A percentile compares a stretch with the other conserved stretches of the same genome.
phyloP scores from a whole-genome alignment of 2,888 invertebrate genomes.

The Eupelmus urozonus region DNA sequence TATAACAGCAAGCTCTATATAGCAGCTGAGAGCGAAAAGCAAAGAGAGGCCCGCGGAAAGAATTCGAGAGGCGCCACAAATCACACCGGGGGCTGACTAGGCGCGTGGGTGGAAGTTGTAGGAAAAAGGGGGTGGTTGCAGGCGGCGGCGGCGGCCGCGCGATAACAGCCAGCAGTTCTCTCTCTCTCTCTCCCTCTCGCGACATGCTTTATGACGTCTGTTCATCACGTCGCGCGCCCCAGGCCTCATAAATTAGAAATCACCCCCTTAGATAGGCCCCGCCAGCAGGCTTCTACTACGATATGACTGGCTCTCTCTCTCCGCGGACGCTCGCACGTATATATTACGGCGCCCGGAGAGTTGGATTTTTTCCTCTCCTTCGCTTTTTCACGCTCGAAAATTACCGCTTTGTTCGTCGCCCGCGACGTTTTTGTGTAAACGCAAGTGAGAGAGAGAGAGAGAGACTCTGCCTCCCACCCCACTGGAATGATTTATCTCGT shows the following conservation, averaged over 20 bases:
- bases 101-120: constrained; percentile 54
- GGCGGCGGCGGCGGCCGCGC: neutral
- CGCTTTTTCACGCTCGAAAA: constrained; percentile 53
- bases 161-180: constrained; percentile 22
- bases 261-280: constrained; percentile 74
- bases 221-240: constrained; percentile 78
- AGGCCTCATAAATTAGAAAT: constrained; percentile 78
- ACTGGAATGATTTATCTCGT: constrained; percentile 58
- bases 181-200: too few species aligned
- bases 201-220: constrained; percentile 79
- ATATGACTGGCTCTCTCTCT: constrained; percentile 44
- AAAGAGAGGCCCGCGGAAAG: constrained; percentile 66
- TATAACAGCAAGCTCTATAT: neutral
- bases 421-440: constrained; percentile 7
- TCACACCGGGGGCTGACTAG: constrained; percentile 68
- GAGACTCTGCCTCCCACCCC: too few species aligned
- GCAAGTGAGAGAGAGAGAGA: neutral
- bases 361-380: constrained; percentile 35
- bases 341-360: neutral
- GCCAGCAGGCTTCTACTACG: constrained; percentile 47
- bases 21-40: constrained; percentile 1
- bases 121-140: constrained; percentile 63
- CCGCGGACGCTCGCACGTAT: neutral
- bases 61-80: constrained; percentile 74
- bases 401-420: constrained; percentile 48